Evolutionary conservation across 2,888 invertebrate species (phyloP), one percentile per base, ranked within the genome.

Genomic region (Plutella xylostella): DNA sequence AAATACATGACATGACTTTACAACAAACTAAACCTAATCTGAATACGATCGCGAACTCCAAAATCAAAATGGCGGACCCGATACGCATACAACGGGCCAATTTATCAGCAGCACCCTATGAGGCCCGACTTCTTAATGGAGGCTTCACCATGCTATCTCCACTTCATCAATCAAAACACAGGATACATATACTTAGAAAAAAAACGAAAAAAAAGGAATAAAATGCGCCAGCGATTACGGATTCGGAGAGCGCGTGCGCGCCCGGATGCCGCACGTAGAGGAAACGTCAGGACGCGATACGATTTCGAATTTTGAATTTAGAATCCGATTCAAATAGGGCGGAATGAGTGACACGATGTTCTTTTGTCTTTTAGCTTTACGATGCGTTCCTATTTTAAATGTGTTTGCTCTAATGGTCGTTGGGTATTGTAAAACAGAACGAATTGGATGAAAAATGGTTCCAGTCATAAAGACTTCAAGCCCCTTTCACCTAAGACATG

Each of bases 261-360:
- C 63, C 61, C 74, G 76, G 79, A 76, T 73, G 73, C 74, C 68
- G 68, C 78, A 79, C 79, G 79, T 77, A 78, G 71, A 73, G 76
- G 76, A 76, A 74, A 73, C 75, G 80, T 72, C 78, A 79, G 79
- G 69, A 82, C 82, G 82, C 82, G 80, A 68, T 77, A 75, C 78
- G 82, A 78, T 82, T 82, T 77, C 76, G 73, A 80, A 79, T 78
- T 72, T 75, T 54, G 69, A 76, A 78, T 74, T 76, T 71, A 68
- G 72, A 73, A 69, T 72, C 61, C 62, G 64, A n/a, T n/a, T n/a
- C n/a, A n/a, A n/a, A n/a, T n/a, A n/a, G 59, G 62, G 52, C 54
- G 66, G 68, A 65, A 73, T 67, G 71, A 71, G 70, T 62, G 66
- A 71, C 14, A 33, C 14, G 17, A 33, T 4, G 33, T 33, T 12